Percentiles rank a stretch among this genome's conserved stretches.
These are phyloP conservation scores for Gadus macrocephalus DNA, from an alignment of 2,113 vertebrate species.

Conservation along the genomic window DNA sequence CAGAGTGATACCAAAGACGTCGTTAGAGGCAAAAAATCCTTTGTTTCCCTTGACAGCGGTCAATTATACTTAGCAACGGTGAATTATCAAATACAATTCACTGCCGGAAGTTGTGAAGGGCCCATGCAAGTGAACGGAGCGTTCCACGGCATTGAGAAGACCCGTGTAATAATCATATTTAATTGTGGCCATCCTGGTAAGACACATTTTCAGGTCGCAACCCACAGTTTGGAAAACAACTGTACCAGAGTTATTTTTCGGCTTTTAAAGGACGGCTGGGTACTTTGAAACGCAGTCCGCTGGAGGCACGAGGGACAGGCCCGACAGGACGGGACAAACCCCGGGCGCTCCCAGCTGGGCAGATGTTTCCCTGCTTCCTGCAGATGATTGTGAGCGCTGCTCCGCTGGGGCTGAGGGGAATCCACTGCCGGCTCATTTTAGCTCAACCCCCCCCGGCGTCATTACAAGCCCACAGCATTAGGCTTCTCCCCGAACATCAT, in stretches of 20 bases:
- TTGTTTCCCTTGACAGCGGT: too few relatives aligned
- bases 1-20: too few relatives aligned
- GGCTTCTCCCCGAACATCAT: slow-evolving; percentile 47
- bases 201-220: too few relatives aligned
- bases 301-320: slow-evolving; percentile 39
- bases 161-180: too few relatives aligned
- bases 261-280: slow-evolving; percentile 5
- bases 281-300: slow-evolving; percentile 30
- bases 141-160: too few relatives aligned
- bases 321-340: slow-evolving; percentile 24
- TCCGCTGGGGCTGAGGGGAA: slow-evolving; percentile 30
- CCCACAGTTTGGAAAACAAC: too few relatives aligned
- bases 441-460: slow-evolving; percentile 21
- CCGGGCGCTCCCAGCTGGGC: slow-evolving; percentile 35
- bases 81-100: too few relatives aligned
- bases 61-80: too few relatives aligned
- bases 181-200: too few relatives aligned
- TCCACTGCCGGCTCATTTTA: slow-evolving; percentile 27
- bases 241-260: neutral
- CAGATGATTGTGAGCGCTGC: slow-evolving; percentile 18
- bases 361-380: slow-evolving; percentile 39
- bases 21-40: too few relatives aligned
- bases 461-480: slow-evolving; percentile 31
- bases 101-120: too few relatives aligned
- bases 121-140: too few relatives aligned